A percentile compares a stretch with the other conserved stretches of the same genome.
Conservation (phyloP, 2,113 vertebrate genomes). For the Puffinus mauretanicus region DNA sequence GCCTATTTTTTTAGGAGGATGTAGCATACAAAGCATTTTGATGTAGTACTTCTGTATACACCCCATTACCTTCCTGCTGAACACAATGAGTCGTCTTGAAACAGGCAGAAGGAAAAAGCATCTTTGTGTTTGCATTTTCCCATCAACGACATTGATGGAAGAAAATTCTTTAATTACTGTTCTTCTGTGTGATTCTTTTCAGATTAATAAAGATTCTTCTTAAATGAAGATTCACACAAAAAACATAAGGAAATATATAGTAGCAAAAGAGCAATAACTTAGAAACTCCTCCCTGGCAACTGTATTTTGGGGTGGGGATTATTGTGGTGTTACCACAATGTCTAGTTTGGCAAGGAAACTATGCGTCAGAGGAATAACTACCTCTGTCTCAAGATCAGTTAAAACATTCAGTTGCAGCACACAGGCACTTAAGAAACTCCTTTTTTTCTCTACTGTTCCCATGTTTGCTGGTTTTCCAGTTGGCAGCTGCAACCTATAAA, state of each 20-base stretch:
- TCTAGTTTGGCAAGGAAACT: background rate
- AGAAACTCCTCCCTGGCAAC: background rate
- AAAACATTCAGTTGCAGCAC: background rate
- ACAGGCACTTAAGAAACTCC: background rate
- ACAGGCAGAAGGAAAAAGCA: background rate
- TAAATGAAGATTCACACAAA: background rate
- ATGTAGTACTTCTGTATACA: background rate
- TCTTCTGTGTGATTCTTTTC: background rate
- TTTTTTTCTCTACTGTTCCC: background rate
- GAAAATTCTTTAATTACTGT: background rate
- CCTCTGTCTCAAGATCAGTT: background rate
- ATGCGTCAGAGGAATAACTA: background rate
- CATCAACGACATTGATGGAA: background rate
- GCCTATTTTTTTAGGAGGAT: background rate
- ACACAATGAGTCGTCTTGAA: background rate
- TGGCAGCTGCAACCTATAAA: constrained; percentile 58
- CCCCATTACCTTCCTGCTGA: background rate
- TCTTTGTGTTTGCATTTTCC: background rate
- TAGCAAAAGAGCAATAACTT: background rate
- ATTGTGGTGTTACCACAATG: background rate
- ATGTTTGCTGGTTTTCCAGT: constrained; percentile 29
- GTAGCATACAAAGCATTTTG: background rate
- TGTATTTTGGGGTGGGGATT: background rate
- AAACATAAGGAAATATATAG: background rate
- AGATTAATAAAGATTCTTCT: background rate